phyloP scores from a whole-genome alignment of 2,888 invertebrate species.

The Plagodis pulveraria region DNA sequence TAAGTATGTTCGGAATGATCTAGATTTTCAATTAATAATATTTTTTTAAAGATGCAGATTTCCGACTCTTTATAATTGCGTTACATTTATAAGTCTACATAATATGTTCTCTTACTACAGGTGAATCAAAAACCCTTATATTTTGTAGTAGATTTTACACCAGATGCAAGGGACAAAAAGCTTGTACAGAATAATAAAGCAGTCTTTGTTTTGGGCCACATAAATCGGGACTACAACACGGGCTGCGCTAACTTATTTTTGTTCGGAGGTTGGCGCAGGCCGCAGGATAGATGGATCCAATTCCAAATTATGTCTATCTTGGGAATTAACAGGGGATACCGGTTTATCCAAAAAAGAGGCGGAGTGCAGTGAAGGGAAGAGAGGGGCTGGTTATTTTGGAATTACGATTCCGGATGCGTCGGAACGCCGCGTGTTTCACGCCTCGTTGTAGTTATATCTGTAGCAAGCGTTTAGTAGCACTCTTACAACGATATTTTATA shows the following conservation, averaged over 20 bases:
- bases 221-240: constrained; percentile 66
- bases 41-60: too few relatives aligned
- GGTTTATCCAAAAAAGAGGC: constrained; percentile 79
- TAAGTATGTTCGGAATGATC: too few relatives aligned
- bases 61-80: too few relatives aligned
- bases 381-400: constrained; percentile 81
- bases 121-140: background rate
- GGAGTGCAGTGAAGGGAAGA: constrained; percentile 58
- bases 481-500: constrained; percentile 1
- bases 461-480: constrained; percentile 21
- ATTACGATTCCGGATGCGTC: constrained; percentile 85
- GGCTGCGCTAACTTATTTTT: constrained; percentile 76
- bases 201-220: constrained; percentile 74
- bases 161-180: constrained; percentile 46
- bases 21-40: too few relatives aligned
- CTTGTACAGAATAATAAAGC: constrained; percentile 50
- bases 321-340: constrained; percentile 85
- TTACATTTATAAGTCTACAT: too few relatives aligned
- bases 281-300: constrained; percentile 85
- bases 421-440: constrained; percentile 79
- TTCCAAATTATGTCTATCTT: constrained; percentile 86
- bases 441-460: constrained; percentile 75
- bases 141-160: constrained; percentile 17
- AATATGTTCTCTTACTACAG: background rate
- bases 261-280: constrained; percentile 76